Evolutionary conservation across 2,113 vertebrate species (phyloP), one percentile per base, ranked within the genome.

Genomic region (Tauraco erythrolophus): DNA sequence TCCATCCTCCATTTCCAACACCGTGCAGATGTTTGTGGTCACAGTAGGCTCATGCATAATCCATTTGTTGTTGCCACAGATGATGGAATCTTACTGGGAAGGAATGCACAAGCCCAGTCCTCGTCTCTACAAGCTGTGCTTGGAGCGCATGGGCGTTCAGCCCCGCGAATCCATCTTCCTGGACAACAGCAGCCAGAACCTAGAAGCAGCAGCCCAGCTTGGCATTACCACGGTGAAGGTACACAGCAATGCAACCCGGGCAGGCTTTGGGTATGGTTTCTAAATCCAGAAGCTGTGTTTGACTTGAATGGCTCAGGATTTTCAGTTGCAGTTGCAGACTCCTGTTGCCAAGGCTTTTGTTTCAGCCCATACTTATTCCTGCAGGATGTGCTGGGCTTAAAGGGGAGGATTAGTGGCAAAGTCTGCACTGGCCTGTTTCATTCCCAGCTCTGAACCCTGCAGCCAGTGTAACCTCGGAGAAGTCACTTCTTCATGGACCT

Each of bases 191-290:
- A 98, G 96, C 75, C 89, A 79, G 27, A 99, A 98, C 66, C 82
- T 99, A 64, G 91, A 98, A 94, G 96, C 97, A 57, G 99, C 99
- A 58, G 97, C 97, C n/a, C 97, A 98, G 65, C 96, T 99, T 57
- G 99, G 99, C 64, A 98, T 99, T 39, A 88, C 57, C 68, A 98
- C 98, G 0, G 95, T 99, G 78, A 97, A 98, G 98, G 99, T 99
- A 96, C 89, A 57, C 78, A 70, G 69, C 54, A 41, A 11, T 14
- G 56, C 41, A 46, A 10, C 43, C 60, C 60, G 54, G 24, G 27
- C 8, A 7, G 82, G 39, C 33, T 68, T 9, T 74, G 61, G 71
- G 46, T 13, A 2, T 15, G 61, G 43, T 46, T 61, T 92, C 76
- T 14, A 46, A 48, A 17, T 56, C 30, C 56, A 71, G 72, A 27